Evolutionary conservation across 2,888 invertebrate genomes (phyloP).

Genomic region (Cheilosia variabilis): DNA sequence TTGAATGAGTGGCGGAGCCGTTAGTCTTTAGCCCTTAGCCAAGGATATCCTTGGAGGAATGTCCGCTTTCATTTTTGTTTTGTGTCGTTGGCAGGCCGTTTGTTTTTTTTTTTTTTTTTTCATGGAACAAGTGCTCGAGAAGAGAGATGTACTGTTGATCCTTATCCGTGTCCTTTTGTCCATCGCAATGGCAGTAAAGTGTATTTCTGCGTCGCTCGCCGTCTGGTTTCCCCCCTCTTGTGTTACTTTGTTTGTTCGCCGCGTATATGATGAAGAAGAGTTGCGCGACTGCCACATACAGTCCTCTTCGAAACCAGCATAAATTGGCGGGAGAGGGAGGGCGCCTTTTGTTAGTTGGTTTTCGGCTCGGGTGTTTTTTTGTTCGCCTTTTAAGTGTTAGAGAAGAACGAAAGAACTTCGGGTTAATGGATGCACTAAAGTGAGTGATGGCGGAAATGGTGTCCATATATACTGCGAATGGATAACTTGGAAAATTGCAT

Average conservation of each 20-base stretch:
- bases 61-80: conserved; percentile 47
- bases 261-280: conserved; percentile 25
- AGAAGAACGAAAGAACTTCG: conserved; percentile 63
- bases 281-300: conserved; percentile 31
- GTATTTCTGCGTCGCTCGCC: conserved; percentile 32
- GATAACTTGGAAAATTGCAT: conserved; percentile 72
- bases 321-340: conserved; percentile 6
- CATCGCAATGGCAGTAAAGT: conserved; percentile 64
- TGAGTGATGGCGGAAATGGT: conserved; percentile 72
- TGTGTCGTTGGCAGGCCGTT: conserved; percentile 56
- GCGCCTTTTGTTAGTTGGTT: conserved; percentile 26
- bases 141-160: conserved; percentile 66
- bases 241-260: conserved; percentile 40
- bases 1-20: conserved; percentile 52
- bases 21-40: conserved; percentile 28
- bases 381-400: conserved; percentile 39
- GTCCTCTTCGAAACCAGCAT: conserved; percentile 5
- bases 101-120: conserved; percentile 25
- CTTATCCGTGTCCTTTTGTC: conserved; percentile 68
- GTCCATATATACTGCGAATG: conserved; percentile 50
- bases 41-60: conserved; percentile 29
- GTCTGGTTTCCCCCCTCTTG: neutral
- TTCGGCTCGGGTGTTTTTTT: neutral
- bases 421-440: conserved; percentile 74
- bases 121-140: conserved; percentile 38